phyloP scores from a whole-genome alignment of 23 tunicate species.

The Halocynthia aurantium region DNA sequence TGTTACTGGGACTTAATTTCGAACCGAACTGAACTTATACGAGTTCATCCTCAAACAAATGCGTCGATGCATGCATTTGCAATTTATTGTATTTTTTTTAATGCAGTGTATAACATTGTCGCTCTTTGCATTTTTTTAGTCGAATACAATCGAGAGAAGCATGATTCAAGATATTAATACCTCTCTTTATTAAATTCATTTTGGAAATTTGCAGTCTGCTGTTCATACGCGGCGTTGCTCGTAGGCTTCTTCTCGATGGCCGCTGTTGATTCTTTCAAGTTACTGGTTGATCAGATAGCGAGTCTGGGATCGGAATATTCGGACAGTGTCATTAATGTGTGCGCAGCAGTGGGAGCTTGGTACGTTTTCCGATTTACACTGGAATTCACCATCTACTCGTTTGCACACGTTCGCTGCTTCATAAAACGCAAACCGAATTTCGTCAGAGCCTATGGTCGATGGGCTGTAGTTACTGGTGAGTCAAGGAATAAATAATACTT shows the following conservation, averaged over 20 bases:
- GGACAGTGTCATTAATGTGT: slow-evolving; percentile 18
- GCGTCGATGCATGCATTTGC: too few species aligned
- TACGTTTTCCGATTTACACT: slow-evolving; percentile 49
- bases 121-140: too few species aligned
- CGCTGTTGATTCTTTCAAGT: slow-evolving; percentile 48
- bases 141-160: too few species aligned
- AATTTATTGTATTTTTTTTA: too few species aligned
- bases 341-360: slow-evolving; percentile 74
- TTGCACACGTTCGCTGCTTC: slow-evolving; percentile 4
- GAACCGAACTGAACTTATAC: too few species aligned
- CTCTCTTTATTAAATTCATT: too few species aligned
- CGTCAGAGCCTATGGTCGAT: slow-evolving; percentile 68
- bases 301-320: slow-evolving; percentile 10
- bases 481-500: too few species aligned
- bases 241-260: not conserved
- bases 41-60: too few species aligned
- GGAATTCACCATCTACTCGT: slow-evolving; percentile 16
- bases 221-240: not conserved
- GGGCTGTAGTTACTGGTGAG: slow-evolving; percentile 85
- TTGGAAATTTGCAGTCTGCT: too few species aligned
- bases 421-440: slow-evolving; percentile 22
- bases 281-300: slow-evolving; percentile 40
- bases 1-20: too few species aligned
- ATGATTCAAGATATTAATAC: too few species aligned
- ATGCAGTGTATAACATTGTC: too few species aligned